A percentile compares a stretch with the other conserved stretches of the same genome.
Conservation (phyloP, 2,797 vertebrate genomes). For the Microtus obscurus region DNA sequence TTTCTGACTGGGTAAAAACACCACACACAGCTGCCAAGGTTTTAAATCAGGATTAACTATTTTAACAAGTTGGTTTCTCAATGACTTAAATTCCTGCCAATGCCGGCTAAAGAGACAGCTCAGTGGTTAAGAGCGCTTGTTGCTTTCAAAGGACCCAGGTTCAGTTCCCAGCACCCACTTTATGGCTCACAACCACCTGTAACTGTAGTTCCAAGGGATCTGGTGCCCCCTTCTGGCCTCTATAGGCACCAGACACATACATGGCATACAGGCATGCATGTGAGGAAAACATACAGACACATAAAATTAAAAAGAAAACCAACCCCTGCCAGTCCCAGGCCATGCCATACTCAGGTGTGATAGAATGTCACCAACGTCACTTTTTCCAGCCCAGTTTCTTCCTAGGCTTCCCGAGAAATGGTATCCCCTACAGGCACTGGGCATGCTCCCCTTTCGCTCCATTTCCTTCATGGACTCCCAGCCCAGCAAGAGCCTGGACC, state of each 20-base stretch:
- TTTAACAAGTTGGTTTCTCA: not conserved
- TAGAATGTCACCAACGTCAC: not conserved
- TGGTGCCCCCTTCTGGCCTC: not conserved
- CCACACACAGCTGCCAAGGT: not conserved
- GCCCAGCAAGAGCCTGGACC: not conserved
- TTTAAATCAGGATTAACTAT: not conserved
- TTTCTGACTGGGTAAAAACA: not conserved
- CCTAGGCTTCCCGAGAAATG: not conserved
- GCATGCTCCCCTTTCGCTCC: not conserved
- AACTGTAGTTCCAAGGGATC: not conserved
- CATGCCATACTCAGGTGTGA: no score
- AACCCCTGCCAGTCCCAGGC: not conserved
- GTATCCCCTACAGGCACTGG: not conserved
- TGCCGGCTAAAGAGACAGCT: no score
- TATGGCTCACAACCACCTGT: not conserved
- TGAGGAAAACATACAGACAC: not conserved
- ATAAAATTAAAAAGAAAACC: not conserved
- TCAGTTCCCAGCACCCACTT: not conserved
- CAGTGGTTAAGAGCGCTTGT: no score
- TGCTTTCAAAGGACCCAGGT: not conserved
- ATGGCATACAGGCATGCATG: not conserved
- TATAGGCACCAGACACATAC: not conserved
- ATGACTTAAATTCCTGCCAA: not conserved
- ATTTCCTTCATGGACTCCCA: not conserved
- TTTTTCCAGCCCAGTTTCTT: not conserved